A percentile compares a stretch with the other conserved stretches of the same genome.
Conservation (phyloP, 2,888 invertebrate genomes). For the Sturmia bella region DNA sequence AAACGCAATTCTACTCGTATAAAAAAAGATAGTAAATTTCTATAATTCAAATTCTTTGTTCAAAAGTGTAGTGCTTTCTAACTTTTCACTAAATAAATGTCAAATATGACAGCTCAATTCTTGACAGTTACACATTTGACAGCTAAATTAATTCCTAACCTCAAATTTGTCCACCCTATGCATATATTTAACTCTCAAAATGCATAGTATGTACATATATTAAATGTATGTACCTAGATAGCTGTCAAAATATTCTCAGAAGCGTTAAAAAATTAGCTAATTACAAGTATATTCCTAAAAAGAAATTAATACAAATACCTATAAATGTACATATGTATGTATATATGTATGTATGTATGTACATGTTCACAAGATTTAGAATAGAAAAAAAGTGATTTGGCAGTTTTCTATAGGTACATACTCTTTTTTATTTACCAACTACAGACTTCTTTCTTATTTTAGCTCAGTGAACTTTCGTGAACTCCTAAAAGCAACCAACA, state of each 20-base stretch:
- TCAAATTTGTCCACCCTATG: too few species aligned
- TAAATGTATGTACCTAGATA: too few species aligned
- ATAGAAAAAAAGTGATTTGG: slow-evolving; percentile 7
- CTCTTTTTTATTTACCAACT: slow-evolving; percentile 26
- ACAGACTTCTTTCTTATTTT: slow-evolving; percentile 61
- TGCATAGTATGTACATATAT: too few species aligned
- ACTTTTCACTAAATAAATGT: too few species aligned
- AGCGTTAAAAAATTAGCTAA: slow-evolving; percentile 35
- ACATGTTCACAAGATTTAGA: slow-evolving; percentile 1
- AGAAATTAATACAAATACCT: slow-evolving; percentile 12
- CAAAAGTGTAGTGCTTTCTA: too few species aligned
- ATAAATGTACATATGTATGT: slow-evolving; percentile 1
- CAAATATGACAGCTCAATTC: too few species aligned
- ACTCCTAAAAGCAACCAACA: slow-evolving; percentile 54
- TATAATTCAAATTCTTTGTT: too few species aligned
- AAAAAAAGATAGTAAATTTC: too few species aligned
- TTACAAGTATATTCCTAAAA: slow-evolving; percentile 39
- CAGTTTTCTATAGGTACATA: slow-evolving; percentile 7
- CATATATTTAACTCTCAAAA: too few species aligned
- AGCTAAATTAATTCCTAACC: too few species aligned
- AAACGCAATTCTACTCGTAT: too few species aligned
- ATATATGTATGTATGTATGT: neutral
- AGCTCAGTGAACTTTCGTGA: slow-evolving; percentile 67
- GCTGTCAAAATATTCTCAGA: neutral
- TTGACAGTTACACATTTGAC: too few species aligned